phyloP scores from a whole-genome alignment of 2,888 invertebrate genomes.

The Tenthredo mesomela region DNA sequence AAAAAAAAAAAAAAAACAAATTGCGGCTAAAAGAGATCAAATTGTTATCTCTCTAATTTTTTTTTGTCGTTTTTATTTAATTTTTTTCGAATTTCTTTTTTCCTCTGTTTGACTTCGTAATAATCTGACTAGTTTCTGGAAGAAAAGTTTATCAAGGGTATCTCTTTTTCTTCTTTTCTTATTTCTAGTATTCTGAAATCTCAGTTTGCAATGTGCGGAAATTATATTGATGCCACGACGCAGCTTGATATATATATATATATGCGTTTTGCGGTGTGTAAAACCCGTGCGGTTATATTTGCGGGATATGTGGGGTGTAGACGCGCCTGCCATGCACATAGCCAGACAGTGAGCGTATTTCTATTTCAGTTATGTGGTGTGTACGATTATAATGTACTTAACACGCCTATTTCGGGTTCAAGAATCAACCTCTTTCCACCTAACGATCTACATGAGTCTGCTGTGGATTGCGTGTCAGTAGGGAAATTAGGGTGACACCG shows the following conservation, averaged over 20 bases:
- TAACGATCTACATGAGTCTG: not conserved
- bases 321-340: constrained; percentile 70
- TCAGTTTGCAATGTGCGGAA: not conserved
- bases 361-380: constrained; percentile 65
- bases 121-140: not conserved
- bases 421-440: constrained; percentile 20
- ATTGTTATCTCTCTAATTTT: not conserved
- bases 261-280: not conserved
- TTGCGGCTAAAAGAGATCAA: not conserved
- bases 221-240: not conserved
- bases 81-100: not conserved
- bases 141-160: not conserved
- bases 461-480: not conserved
- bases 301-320: constrained; percentile 59
- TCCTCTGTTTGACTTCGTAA: not conserved
- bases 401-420: constrained; percentile 18
- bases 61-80: not conserved
- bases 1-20: not conserved
- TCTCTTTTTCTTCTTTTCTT: not conserved
- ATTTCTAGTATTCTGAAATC: not conserved
- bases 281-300: not conserved
- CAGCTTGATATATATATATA: not conserved
- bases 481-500: not conserved
- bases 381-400: constrained; percentile 26
- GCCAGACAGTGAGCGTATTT: constrained; percentile 75